Evolutionary conservation across 2,113 vertebrate genomes (phyloP).

Genomic region (Oxygymnocypris stewartii): DNA sequence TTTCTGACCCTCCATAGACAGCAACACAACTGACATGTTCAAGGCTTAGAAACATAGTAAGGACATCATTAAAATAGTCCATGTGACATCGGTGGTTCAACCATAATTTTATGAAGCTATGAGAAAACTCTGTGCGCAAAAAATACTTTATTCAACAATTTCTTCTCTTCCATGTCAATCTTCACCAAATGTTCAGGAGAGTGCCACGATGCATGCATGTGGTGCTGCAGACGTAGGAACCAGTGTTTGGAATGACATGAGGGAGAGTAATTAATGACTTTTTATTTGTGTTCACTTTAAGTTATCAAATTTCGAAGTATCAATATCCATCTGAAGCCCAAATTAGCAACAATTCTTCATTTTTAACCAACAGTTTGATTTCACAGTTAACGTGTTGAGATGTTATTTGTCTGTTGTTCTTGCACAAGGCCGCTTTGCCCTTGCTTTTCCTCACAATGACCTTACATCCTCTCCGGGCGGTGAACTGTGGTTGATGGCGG

Average conservation of each 20-base stretch:
- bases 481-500: conserved; percentile 52
- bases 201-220: too few relatives aligned
- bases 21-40: too few relatives aligned
- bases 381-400: conserved; percentile 23
- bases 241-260: background rate
- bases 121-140: too few relatives aligned
- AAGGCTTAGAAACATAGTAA: too few relatives aligned
- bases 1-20: too few relatives aligned
- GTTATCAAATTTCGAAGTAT: background rate
- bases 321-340: background rate
- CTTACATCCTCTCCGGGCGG: conserved; percentile 40
- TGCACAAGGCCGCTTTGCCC: conserved; percentile 31
- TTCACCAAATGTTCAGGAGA: too few relatives aligned
- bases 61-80: too few relatives aligned
- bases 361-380: background rate
- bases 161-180: too few relatives aligned
- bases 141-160: too few relatives aligned
- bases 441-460: conserved; percentile 33
- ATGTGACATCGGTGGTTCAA: too few relatives aligned
- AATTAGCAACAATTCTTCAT: background rate
- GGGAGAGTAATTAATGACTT: background rate
- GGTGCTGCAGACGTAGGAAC: too few relatives aligned
- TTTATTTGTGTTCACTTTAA: background rate
- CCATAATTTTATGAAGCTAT: too few relatives aligned
- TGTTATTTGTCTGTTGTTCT: background rate